These are phyloP conservation scores for Ginglymostoma cirratum DNA, from an alignment of 2,113 vertebrate genomes.

Conservation along the genomic window DNA sequence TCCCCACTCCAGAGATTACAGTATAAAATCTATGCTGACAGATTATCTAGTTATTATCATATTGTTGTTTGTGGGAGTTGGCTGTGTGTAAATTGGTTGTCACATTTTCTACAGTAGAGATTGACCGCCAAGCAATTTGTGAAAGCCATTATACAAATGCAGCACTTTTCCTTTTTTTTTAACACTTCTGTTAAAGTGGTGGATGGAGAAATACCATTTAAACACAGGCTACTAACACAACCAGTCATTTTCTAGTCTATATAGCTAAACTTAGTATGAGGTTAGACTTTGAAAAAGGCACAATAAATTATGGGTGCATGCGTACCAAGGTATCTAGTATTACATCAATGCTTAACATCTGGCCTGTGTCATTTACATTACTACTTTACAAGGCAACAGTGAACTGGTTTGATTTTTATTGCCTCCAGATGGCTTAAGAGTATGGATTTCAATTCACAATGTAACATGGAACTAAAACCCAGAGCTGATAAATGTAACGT, in stretches of 20 bases:
- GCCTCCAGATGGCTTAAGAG: slow-evolving; percentile 17
- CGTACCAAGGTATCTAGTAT: slow-evolving; percentile 2
- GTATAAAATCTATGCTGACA: neutral
- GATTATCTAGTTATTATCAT: neutral
- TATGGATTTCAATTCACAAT: slow-evolving; percentile 25
- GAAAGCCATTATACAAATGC: neutral
- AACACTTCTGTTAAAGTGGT: neutral
- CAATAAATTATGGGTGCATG: slow-evolving; percentile 23
- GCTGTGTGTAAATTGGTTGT: neutral
- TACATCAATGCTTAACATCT: slow-evolving; percentile 16
- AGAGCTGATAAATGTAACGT: neutral
- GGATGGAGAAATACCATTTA: neutral
- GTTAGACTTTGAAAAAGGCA: neutral
- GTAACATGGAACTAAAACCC: neutral
- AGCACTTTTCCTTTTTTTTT: neutral
- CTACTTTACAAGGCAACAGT: neutral
- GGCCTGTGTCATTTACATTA: slow-evolving; percentile 27
- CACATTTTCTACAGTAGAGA: neutral
- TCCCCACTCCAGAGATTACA: neutral
- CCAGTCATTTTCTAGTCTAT: neutral
- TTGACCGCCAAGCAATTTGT: neutral
- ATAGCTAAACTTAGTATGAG: neutral
- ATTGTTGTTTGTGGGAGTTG: neutral
- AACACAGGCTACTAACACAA: neutral
- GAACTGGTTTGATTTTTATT: slow-evolving; percentile 10